Evolutionary conservation across 2,797 vertebrate genomes (phyloP).

Genomic region (Sphenodon punctatus): DNA sequence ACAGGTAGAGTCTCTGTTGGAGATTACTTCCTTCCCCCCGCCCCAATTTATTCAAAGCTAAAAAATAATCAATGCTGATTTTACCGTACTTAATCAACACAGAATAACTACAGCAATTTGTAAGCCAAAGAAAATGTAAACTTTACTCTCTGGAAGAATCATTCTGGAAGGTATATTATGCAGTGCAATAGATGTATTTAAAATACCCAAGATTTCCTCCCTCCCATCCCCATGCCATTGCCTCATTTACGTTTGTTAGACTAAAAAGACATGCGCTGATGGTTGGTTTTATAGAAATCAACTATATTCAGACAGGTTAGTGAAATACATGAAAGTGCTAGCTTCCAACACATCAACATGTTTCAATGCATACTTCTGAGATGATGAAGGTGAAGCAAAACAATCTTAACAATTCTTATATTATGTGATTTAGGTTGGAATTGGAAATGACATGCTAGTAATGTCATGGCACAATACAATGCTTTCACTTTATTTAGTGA

Average conservation of each 20-base stretch:
- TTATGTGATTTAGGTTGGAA: conserved; percentile 8
- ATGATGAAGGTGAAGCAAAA: conserved; percentile 26
- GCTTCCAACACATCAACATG: neutral
- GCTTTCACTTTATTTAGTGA: conserved; percentile 2
- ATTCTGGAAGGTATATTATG: neutral
- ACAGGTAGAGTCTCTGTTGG: conserved; percentile 28
- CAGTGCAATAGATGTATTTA: neutral
- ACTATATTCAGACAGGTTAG: neutral
- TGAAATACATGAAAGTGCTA: neutral
- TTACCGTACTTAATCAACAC: too few species aligned
- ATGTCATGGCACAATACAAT: conserved; percentile 15
- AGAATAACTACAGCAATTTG: too few species aligned
- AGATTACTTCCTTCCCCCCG: conserved; percentile 36
- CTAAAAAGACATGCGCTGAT: too few species aligned
- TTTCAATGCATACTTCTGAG: conserved; percentile 9
- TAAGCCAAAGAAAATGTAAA: too few species aligned
- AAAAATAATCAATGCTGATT: too few species aligned
- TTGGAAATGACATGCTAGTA: neutral
- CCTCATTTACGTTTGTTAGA: neutral
- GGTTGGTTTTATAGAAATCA: neutral
- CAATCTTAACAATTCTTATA: conserved; percentile 7
- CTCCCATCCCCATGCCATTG: neutral
- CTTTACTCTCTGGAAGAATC: too few species aligned
- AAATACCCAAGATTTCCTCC: neutral
- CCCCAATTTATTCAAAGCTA: too few species aligned